Evolutionary conservation across 2,113 vertebrate genomes (phyloP).

Genomic region (Petrocephalus microphthalmus): DNA sequence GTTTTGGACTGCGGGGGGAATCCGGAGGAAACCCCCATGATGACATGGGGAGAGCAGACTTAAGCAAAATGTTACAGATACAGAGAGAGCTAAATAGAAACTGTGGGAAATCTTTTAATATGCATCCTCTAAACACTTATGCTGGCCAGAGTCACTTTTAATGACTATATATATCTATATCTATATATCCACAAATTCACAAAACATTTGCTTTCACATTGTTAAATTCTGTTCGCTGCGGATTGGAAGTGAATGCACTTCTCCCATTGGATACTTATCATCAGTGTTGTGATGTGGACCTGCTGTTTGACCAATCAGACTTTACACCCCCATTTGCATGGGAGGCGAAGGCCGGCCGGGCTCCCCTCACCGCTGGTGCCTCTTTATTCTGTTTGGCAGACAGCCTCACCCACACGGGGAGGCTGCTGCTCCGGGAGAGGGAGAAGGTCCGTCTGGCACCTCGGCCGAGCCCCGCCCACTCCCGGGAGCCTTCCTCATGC

Average conservation of each 20-base stretch:
- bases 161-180: background rate
- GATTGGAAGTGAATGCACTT: background rate
- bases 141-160: background rate
- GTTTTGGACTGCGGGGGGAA: background rate
- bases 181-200: background rate
- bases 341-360: background rate
- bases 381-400: slow-evolving; percentile 2
- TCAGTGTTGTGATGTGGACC: background rate
- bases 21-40: background rate
- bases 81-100: background rate
- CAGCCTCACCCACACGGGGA: background rate
- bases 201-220: background rate
- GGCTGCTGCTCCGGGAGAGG: background rate
- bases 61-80: background rate
- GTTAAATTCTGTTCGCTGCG: background rate
- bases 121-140: background rate
- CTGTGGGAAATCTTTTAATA: background rate
- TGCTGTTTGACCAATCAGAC: background rate
- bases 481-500: background rate
- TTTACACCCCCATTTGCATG: background rate
- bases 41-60: background rate
- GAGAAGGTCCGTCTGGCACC: background rate
- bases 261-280: background rate
- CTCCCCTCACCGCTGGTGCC: background rate
- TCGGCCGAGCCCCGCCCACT: background rate